Conservation (phyloP, 1,140 invertebrate genomes). For the Trissolcus basalis region DNA sequence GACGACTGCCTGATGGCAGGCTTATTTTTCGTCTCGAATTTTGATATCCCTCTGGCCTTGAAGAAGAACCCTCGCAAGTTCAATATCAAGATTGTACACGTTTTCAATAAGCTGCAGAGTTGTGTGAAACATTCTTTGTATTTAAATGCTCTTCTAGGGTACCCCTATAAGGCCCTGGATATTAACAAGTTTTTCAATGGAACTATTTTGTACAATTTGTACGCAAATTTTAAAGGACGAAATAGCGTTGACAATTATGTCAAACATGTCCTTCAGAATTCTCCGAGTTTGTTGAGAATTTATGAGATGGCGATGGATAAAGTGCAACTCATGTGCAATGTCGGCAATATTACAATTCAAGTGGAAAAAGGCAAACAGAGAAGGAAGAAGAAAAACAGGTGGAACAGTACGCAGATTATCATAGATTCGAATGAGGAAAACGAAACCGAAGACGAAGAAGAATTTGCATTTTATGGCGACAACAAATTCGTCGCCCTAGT, state of each 20-base stretch:
- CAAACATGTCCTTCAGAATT: constrained; percentile 73
- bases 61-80: constrained; percentile 79
- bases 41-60: constrained; percentile 79
- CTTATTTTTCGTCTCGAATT: constrained; percentile 79
- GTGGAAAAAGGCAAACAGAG: constrained; percentile 18
- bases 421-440: not conserved
- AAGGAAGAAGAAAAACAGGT: constrained; percentile 11
- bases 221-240: constrained; percentile 77
- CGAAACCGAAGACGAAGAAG: not conserved
- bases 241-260: constrained; percentile 77
- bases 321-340: constrained; percentile 35
- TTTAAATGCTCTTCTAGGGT: constrained; percentile 81
- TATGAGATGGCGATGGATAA: constrained; percentile 61
- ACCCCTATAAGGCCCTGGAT: constrained; percentile 77
- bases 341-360: constrained; percentile 1
- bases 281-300: constrained; percentile 75
- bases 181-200: constrained; percentile 79
- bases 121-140: constrained; percentile 79
- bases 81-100: constrained; percentile 79
- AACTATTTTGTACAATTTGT: constrained; percentile 85
- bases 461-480: not conserved
- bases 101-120: constrained; percentile 84
- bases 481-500: not conserved
- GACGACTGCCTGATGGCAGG: constrained; percentile 80
- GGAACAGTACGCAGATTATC: constrained; percentile 1